Evolutionary conservation across 2,797 vertebrate species (phyloP), one percentile per base, ranked within the genome.

Genomic region (Sebastes minor): DNA sequence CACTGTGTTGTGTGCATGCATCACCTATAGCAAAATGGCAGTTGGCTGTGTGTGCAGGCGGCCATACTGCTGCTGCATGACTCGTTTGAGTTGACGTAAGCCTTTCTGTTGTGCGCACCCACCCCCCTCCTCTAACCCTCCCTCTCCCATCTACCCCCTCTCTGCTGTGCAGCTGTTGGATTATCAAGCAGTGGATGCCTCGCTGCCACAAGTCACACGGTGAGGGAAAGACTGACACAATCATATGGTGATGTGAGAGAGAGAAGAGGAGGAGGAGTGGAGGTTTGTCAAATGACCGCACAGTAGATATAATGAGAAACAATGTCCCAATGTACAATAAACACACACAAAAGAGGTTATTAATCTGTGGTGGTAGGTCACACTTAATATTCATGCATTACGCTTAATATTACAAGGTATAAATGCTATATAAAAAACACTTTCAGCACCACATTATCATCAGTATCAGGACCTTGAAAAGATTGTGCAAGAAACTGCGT

Each of bases 151-250:
- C 79, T 32, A 62, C 49, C 74, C 79, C 55, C 76, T 59, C 81
- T 87, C 81, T 84, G 88, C 85, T 80, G 78, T 74, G 87, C 93
- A 94, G 93, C 93, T 94, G 91, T 92, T 92, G 88, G 88, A 89
- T 90, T 90, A 92, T 91, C 81, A 80, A 89, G 78, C 88, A 78
- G 84, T 32, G 86, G 89, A 86, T 81, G 82, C 84, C 80, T 82
- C 69, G 18, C 87, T 69, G 74, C 87, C 83, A 75, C 83, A 71
- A 78, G 90, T 91, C 90, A 84, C 87, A 88, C 83, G 81, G 84
- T 49, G 74, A 61, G 25, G 57, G 71, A 20, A 46, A 69, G 84
- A 72, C 27, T 57, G 75, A 77, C 53, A 66, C 64, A 76, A 79
- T 85, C 77, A 66, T 71, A 85, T 49, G 77, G 69, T 8, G 60